Percentiles rank a stretch among this genome's conserved stretches.
Conservation (phyloP, 2,797 vertebrate genomes). For the Acanthurus leucopareius region DNA sequence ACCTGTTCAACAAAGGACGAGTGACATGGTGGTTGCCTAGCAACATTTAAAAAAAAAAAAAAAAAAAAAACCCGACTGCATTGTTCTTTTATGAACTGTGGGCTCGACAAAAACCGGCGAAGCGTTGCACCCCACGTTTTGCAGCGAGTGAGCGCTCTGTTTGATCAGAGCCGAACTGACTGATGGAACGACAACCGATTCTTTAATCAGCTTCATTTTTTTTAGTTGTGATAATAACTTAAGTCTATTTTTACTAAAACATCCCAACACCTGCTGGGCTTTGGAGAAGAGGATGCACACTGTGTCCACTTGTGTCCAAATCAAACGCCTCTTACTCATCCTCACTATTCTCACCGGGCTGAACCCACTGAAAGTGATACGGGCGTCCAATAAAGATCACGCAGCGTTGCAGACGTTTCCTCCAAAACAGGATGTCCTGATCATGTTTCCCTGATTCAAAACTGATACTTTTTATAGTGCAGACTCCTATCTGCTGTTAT, state of each 20-base stretch:
- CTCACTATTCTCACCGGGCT: not conserved
- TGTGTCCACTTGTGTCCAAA: too few species aligned
- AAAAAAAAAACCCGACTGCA: too few species aligned
- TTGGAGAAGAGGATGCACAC: not conserved
- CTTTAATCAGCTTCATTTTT: not conserved
- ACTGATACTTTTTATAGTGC: constrained; percentile 21
- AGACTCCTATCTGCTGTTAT: not conserved
- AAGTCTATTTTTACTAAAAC: not conserved
- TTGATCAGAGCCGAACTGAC: not conserved
- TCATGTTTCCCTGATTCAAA: constrained; percentile 27
- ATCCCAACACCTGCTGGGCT: too few species aligned
- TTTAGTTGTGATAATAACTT: not conserved
- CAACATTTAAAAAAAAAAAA: too few species aligned
- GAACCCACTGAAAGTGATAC: constrained; percentile 10
- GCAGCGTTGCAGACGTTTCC: constrained; percentile 14
- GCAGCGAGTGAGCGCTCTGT: too few species aligned
- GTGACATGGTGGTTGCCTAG: too few species aligned
- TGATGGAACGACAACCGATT: not conserved
- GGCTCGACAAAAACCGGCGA: too few species aligned
- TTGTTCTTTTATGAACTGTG: too few species aligned
- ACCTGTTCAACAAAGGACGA: too few species aligned
- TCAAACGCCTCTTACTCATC: not conserved
- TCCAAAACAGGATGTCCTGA: constrained; percentile 53
- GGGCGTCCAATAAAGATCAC: not conserved
- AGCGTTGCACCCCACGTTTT: too few species aligned